These are phyloP conservation scores for Gymnothorax reevesii DNA, from an alignment of 2,797 vertebrate genomes.

Conservation along the genomic window DNA sequence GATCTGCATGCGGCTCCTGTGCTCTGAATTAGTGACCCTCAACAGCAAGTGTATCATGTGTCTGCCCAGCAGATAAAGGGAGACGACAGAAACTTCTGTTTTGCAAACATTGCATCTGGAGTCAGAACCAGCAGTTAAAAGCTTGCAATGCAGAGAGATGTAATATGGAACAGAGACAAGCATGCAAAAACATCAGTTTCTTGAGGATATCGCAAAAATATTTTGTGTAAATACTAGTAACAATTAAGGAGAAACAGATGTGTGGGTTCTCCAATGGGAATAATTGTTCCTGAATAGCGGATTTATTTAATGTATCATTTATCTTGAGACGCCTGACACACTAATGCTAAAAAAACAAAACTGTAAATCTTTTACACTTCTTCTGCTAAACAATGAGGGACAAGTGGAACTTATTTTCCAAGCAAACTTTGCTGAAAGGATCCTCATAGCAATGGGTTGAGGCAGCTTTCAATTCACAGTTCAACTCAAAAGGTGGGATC, in stretches of 20 bases:
- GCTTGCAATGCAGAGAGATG: neutral
- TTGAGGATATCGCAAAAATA: neutral
- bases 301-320: neutral
- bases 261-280: neutral
- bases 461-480: neutral
- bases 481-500: neutral
- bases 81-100: neutral
- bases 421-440: neutral
- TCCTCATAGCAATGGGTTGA: neutral
- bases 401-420: neutral
- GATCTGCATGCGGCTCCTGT: too few species aligned
- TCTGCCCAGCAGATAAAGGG: slow-evolving; percentile 1
- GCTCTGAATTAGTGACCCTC: too few species aligned
- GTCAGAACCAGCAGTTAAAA: neutral
- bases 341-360: neutral
- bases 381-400: neutral
- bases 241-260: neutral
- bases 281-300: slow-evolving; percentile 8
- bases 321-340: neutral
- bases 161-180: neutral
- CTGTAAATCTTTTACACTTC: neutral
- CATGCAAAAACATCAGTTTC: neutral
- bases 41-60: neutral
- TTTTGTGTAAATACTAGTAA: neutral
- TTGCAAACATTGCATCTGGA: neutral